Evolutionary conservation across 2,888 invertebrate species (phyloP), one percentile per base, ranked within the genome.

Genomic region (Thereva nobilitata): DNA sequence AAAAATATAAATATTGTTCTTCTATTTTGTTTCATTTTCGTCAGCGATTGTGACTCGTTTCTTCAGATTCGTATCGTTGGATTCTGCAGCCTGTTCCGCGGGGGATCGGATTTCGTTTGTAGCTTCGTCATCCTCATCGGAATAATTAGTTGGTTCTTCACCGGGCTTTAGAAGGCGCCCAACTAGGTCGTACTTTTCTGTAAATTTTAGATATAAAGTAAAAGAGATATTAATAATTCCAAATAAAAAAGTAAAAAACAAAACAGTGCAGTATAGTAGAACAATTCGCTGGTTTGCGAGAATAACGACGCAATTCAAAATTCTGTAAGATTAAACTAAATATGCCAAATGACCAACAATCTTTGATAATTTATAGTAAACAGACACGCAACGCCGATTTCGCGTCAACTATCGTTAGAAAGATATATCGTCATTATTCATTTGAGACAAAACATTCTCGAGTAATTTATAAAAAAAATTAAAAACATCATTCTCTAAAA

Each of bases 181-280:
- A 44, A 97, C 93, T 71, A 90, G 87, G 47, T 93, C 92, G 81
- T 97, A 97, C 81, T 93, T 95, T 85, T 97, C 97, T 95, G 75
- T 74, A 73, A 45, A 10, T 40, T 8, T 52, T 2, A 7, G n/a
- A 5, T n/a, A n/a, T n/a, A n/a, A 40, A 49, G 54, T 12, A n/a
- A 23, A 10, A 9, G 54, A 37, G n/a, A 35, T 34, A 5, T 44
- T 44, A 44, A 8, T 8, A n/a, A 38, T 53, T 37, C 53, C 37
- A 38, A 53, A 37, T 53, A 38, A 3, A 38, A 53, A 35, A 9
- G 34, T 53, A 53, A 50, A 50, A 49, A n/a, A n/a, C n/a, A n/a
- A 50, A n/a, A 37, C 53, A 53, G 37, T 5, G n/a, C 42, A 7
- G 8, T n/a, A n/a, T n/a, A n/a, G n/a, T n/a, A n/a, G n/a, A n/a